Conservation (phyloP, 2,113 vertebrate genomes). For the Ceuthmochares aereus region DNA sequence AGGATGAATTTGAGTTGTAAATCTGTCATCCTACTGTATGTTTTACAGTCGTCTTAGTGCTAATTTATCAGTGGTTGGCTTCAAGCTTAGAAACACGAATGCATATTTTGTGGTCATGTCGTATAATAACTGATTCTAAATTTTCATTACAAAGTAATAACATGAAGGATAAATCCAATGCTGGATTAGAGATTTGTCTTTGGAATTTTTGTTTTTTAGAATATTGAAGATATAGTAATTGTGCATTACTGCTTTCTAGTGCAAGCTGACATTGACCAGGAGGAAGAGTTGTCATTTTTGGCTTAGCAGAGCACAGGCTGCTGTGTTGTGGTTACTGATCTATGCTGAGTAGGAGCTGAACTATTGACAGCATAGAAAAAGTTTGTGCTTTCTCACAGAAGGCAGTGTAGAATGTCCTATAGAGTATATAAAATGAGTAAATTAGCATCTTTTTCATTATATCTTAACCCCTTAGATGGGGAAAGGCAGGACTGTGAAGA, state of each 20-base stretch:
- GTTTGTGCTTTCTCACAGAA: background rate
- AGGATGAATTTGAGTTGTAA: background rate
- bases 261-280: background rate
- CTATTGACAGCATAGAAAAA: background rate
- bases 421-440: background rate
- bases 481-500: background rate
- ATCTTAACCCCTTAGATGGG: background rate
- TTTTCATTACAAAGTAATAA: background rate
- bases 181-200: background rate
- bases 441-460: background rate
- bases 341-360: background rate
- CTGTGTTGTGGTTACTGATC: background rate
- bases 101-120: background rate
- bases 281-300: background rate
- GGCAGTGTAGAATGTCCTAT: background rate
- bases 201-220: background rate
- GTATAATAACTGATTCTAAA: background rate
- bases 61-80: background rate
- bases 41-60: background rate
- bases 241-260: background rate
- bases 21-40: background rate
- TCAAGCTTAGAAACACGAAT: background rate
- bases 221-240: background rate
- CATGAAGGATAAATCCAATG: background rate
- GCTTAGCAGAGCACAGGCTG: background rate